Evolutionary conservation across 2,113 vertebrate genomes (phyloP).

Genomic region (Lampris megalopsis): DNA sequence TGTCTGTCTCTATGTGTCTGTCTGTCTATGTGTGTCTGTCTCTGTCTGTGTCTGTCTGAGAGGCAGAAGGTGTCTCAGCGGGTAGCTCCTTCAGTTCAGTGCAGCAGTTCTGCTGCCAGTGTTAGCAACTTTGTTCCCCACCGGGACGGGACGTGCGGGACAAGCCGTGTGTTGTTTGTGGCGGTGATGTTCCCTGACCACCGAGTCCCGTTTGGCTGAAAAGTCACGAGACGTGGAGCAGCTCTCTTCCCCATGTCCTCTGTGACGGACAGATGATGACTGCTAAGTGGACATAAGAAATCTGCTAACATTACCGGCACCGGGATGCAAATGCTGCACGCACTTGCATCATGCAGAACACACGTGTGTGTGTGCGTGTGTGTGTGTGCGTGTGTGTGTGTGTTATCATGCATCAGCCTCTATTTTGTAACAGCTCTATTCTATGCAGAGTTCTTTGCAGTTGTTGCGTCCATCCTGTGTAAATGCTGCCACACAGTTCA

Average conservation of each 20-base stretch:
- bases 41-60: too few relatives aligned
- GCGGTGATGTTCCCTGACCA: too few relatives aligned
- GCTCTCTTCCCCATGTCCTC: too few relatives aligned
- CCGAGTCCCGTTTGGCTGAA: slow-evolving; percentile 41
- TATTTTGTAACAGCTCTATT: slow-evolving; percentile 3
- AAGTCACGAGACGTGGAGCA: background rate
- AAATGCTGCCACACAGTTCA: slow-evolving; percentile 6
- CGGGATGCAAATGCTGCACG: background rate
- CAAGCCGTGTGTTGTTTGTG: too few relatives aligned
- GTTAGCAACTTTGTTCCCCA: too few relatives aligned
- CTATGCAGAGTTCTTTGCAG: slow-evolving; percentile 7
- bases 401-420: background rate
- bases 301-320: slow-evolving; percentile 19
- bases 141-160: too few relatives aligned
- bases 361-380: slow-evolving; percentile 33
- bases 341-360: too few relatives aligned
- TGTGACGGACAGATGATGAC: slow-evolving; percentile 30
- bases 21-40: too few relatives aligned
- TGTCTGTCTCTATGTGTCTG: too few relatives aligned
- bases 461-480: slow-evolving; percentile 19
- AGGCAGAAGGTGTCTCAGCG: too few relatives aligned
- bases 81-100: too few relatives aligned
- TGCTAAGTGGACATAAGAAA: background rate
- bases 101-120: too few relatives aligned
- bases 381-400: slow-evolving; percentile 12